phyloP scores from a whole-genome alignment of 1,140 invertebrate species.

The Procambarus clarkii region DNA sequence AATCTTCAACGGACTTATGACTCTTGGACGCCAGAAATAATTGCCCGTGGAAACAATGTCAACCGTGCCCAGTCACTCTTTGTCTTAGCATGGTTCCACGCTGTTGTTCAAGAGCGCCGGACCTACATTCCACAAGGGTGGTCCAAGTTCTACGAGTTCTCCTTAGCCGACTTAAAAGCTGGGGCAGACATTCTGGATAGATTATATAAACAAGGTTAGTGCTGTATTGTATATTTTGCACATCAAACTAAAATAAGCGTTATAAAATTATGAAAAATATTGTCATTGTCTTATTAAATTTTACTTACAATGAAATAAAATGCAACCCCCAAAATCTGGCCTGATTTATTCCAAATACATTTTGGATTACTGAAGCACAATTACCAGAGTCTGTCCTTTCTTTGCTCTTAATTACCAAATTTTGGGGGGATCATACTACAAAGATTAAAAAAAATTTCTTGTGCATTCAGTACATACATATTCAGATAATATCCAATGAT shows the following conservation, averaged over 20 bases:
- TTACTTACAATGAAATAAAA: no score
- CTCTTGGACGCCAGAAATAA: constrained; percentile 79
- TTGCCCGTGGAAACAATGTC: constrained; percentile 77
- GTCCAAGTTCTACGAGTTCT: constrained; percentile 94
- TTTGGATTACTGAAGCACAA: no score
- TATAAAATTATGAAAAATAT: neutral
- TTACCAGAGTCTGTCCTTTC: no score
- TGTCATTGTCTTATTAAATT: neutral
- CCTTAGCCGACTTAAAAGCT: constrained; percentile 87
- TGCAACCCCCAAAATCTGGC: no score
- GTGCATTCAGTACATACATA: no score
- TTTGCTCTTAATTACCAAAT: no score
- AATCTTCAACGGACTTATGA: constrained; percentile 81
- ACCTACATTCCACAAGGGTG: constrained; percentile 91
- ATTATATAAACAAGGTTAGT: constrained; percentile 76
- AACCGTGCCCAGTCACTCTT: constrained; percentile 81
- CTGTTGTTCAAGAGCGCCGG: constrained; percentile 90
- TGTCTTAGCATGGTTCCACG: constrained; percentile 88
- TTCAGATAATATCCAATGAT: no score
- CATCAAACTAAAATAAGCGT: neutral
- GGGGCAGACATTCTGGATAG: constrained; percentile 84
- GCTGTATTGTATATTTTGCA: neutral
- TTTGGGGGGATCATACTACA: no score
- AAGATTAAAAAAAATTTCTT: no score
- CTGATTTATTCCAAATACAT: no score